A percentile compares a stretch with the other conserved stretches of the same genome.
These are phyloP conservation scores for Drosophila nr. medialis DNA, from an alignment of 2,888 invertebrate species.

Conservation along the genomic window DNA sequence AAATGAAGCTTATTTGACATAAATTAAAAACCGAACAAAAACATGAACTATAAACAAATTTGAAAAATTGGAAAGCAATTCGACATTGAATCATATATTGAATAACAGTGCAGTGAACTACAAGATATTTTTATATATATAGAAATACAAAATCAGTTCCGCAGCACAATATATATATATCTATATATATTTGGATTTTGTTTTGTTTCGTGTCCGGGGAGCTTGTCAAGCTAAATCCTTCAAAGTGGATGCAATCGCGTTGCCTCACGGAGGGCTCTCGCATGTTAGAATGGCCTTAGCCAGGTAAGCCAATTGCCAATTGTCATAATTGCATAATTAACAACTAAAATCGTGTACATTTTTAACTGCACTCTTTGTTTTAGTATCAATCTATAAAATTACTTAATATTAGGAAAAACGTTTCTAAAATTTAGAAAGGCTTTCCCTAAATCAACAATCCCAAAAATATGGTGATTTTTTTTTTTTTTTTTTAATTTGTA, in stretches of 20 bases:
- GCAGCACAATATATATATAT: slow-evolving; percentile 13
- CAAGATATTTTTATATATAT: slow-evolving; percentile 7
- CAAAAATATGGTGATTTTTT: not conserved
- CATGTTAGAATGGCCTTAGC: slow-evolving; percentile 89
- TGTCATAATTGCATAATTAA: not conserved
- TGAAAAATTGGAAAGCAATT: slow-evolving; percentile 10
- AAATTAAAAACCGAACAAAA: not conserved
- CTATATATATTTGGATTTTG: slow-evolving; percentile 25
- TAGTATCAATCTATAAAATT: not conserved
- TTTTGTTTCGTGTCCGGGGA: slow-evolving; percentile 27
- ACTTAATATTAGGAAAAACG: not conserved
- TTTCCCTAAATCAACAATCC: not conserved
- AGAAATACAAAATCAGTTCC: slow-evolving; percentile 9
- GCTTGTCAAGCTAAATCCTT: slow-evolving; percentile 63
- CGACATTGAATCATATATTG: slow-evolving; percentile 14
- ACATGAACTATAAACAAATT: not conserved
- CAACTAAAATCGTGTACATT: not conserved
- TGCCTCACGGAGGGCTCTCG: slow-evolving; percentile 86
- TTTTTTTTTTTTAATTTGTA: not conserved
- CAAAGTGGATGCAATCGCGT: slow-evolving; percentile 86
- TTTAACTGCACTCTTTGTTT: not conserved
- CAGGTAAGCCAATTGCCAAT: slow-evolving; percentile 85
- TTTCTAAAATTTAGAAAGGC: not conserved
- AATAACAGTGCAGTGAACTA: slow-evolving; percentile 33
- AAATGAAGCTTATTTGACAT: slow-evolving; percentile 33